A percentile compares a stretch with the other conserved stretches of the same genome.
Evolutionary conservation across 2,797 vertebrate species (phyloP).

Genomic region (Sebastes oblongus): DNA sequence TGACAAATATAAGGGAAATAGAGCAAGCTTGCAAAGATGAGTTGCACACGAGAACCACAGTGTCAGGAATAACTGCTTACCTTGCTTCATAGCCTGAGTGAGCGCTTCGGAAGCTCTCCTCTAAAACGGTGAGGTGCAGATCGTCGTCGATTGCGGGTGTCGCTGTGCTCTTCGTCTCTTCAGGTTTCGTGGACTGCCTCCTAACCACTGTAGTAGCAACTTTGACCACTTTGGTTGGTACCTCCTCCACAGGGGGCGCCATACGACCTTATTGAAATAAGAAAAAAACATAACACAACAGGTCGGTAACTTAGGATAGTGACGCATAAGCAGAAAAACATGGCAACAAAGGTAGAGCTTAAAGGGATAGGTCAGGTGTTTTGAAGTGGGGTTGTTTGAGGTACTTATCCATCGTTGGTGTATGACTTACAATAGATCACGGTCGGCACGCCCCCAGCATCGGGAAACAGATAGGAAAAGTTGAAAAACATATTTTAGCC

Average conservation of each 20-base stretch:
- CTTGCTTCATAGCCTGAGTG: slow-evolving; percentile 71
- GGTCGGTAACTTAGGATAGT: not conserved
- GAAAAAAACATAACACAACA: not conserved
- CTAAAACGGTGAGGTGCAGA: slow-evolving; percentile 88
- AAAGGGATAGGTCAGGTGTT: too few relatives aligned
- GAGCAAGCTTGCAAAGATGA: not conserved
- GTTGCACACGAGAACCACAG: not conserved
- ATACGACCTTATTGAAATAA: slow-evolving; percentile 86
- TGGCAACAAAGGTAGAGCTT: not conserved
- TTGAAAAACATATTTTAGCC: too few relatives aligned
- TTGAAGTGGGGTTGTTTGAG: too few relatives aligned
- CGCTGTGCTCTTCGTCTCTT: slow-evolving; percentile 83
- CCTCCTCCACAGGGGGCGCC: slow-evolving; percentile 94
- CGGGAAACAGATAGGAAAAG: too few relatives aligned
- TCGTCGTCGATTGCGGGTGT: slow-evolving; percentile 82
- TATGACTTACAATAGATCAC: too few relatives aligned
- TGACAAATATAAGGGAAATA: slow-evolving; percentile 40
- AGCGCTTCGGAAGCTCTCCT: slow-evolving; percentile 87
- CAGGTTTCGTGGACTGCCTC: slow-evolving; percentile 89
- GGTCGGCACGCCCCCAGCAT: too few relatives aligned
- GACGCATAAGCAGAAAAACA: not conserved
- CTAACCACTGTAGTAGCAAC: slow-evolving; percentile 90
- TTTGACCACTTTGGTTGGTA: slow-evolving; percentile 92
- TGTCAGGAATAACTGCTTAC: slow-evolving; percentile 16
- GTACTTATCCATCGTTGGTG: too few relatives aligned